Evolutionary conservation across 1,140 invertebrate species (phyloP), one percentile per base, ranked within the genome.

Genomic region (Drosophila novamexicana): DNA sequence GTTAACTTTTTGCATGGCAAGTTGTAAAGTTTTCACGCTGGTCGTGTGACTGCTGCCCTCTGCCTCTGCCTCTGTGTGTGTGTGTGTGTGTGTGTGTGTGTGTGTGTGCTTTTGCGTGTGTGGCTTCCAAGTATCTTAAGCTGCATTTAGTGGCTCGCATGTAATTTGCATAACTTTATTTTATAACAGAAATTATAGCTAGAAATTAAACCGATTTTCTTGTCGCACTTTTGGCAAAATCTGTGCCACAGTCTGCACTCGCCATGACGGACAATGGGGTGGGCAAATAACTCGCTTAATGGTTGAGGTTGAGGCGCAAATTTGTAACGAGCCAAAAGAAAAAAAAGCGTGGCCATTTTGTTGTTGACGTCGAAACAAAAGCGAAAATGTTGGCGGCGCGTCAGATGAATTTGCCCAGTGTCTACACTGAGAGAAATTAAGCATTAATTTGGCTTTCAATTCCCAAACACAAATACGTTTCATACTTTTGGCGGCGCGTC

Each of bases 151-250:
- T 37, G 47, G 6, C 47, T 62, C 42, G 18, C 18, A 53, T 45
- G 57, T 70, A 71, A 74, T 84, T 80, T 85, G 81, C 81, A 71
- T 70, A 77, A 70, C 62, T 85, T 61, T 49, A 56, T 64, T 47
- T 45, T 62, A 63, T 29, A 54, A 47, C 40, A 36, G 32, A 50
- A 34, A 34, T 45, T 62, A 63, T 29, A 54, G 39, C 40, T 36
- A 42, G 62, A 34, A 34, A 49, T 59, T 59, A 45, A 58, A 42
- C 7, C 40, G 10, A 66, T 58, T 72, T 65, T 66, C 62, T 52
- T 58, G 63, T 71, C 34, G 14, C 62, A 49, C 58, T 63, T 57
- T 75, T 44, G 47, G 36, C 18, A 14, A 68, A 61, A 69, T 62
- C 32, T 57, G 52, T 67, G 65, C 37, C 65, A 69, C 64, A 73